Evolutionary conservation across 1,140 invertebrate species (phyloP).

Genomic region (Delia radicum): DNA sequence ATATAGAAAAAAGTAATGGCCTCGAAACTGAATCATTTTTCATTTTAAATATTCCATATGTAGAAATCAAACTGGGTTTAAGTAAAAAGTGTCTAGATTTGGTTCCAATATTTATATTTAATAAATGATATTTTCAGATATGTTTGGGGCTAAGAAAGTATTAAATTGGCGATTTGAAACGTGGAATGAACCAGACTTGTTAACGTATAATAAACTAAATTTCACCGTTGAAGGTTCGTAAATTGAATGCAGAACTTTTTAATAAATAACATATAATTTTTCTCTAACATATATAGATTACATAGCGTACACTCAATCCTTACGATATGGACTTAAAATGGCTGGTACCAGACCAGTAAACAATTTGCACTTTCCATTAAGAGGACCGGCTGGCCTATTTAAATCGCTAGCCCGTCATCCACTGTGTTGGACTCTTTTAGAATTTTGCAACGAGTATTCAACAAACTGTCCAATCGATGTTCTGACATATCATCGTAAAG

Average conservation of each 20-base stretch:
- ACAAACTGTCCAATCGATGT: constrained; percentile 54
- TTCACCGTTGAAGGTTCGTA: constrained; percentile 52
- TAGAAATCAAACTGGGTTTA: no score
- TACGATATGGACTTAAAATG: constrained; percentile 45
- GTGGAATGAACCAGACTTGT: constrained; percentile 60
- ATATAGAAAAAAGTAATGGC: no score
- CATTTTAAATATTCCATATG: no score
- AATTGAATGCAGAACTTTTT: neutral
- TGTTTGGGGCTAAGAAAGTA: constrained; percentile 52
- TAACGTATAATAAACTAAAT: constrained; percentile 57
- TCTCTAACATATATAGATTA: no score
- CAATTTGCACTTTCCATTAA: constrained; percentile 40
- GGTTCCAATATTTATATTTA: no score
- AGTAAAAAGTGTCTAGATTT: no score
- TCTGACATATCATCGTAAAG: constrained; percentile 59
- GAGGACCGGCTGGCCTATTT: constrained; percentile 59
- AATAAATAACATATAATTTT: constrained; percentile 8
- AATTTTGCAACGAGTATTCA: constrained; percentile 50
- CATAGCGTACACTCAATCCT: constrained; percentile 46
- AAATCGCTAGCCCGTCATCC: constrained; percentile 52
- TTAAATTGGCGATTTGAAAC: constrained; percentile 59
- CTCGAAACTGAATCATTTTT: no score
- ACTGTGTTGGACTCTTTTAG: constrained; percentile 57
- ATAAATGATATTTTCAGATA: constrained; percentile 44
- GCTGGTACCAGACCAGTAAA: constrained; percentile 30